phyloP scores from a whole-genome alignment of 2,113 vertebrate species.

The Equus przewalskii region DNA sequence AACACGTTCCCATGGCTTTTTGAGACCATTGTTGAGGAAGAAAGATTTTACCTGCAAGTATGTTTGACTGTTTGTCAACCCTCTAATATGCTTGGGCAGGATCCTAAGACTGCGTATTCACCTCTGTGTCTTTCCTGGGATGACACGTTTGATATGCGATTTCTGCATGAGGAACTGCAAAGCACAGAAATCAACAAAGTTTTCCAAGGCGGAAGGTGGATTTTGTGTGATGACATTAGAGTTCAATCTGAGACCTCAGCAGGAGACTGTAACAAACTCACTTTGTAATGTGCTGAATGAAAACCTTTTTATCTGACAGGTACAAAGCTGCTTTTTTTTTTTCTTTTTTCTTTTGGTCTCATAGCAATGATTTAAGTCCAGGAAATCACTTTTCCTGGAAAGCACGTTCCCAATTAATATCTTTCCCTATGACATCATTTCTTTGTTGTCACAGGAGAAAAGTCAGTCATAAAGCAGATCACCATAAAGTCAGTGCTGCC shows the following conservation, averaged over 20 bases:
- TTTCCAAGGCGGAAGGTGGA: background rate
- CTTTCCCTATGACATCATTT: constrained; percentile 19
- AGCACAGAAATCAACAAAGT: background rate
- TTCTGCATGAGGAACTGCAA: background rate
- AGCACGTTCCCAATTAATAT: constrained; percentile 38
- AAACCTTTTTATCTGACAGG: constrained; percentile 42
- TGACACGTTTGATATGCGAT: background rate
- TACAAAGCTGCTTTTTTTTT: background rate
- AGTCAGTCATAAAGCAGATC: background rate
- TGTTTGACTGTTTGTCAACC: background rate
- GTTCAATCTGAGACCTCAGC: background rate
- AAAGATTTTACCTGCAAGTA: background rate
- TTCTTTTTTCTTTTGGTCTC: too few species aligned
- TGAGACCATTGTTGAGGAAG: background rate
- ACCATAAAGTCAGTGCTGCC: background rate
- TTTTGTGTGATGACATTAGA: background rate
- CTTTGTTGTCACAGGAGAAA: constrained; percentile 49
- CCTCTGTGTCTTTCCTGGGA: background rate
- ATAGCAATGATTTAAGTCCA: background rate
- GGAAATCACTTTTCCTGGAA: constrained; percentile 50
- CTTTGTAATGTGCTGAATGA: background rate
- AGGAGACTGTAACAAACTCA: background rate
- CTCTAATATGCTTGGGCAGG: background rate
- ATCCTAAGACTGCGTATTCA: background rate
- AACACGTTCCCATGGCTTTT: constrained; percentile 34